Conservation (phyloP, 2,797 vertebrate species). For the Pipistrellus kuhlii region DNA sequence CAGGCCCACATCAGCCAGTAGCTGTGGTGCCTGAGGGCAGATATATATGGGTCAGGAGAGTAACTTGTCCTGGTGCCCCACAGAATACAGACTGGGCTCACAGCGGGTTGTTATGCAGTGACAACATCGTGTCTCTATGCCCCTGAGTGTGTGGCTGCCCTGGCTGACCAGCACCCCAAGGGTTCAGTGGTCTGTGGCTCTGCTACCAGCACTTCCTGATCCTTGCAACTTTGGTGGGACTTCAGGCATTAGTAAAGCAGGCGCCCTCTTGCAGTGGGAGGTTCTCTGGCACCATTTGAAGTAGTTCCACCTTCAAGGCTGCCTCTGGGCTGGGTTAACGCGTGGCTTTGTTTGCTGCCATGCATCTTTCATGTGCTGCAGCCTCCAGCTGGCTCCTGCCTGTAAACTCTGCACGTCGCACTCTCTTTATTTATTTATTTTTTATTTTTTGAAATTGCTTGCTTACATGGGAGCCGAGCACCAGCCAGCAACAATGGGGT, state of each 20-base stretch:
- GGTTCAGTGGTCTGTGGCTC: neutral
- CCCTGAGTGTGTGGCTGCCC: neutral
- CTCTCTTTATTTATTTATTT: conserved; percentile 78
- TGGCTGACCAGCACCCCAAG: neutral
- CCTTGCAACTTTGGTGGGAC: neutral
- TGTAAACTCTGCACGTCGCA: conserved; percentile 74
- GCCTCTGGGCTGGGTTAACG: neutral
- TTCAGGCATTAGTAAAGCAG: neutral
- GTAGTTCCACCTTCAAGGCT: neutral
- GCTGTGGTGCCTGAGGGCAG: neutral
- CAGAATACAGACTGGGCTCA: neutral
- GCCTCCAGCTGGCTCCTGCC: conserved; percentile 85
- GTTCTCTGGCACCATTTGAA: too few relatives aligned
- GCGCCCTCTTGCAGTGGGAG: rapidly evolving
- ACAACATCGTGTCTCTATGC: neutral
- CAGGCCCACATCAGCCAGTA: neutral
- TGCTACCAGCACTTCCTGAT: neutral
- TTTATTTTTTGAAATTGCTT: conserved; percentile 75
- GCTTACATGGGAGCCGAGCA: conserved; percentile 46
- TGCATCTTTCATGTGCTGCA: conserved; percentile 81
- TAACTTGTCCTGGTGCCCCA: neutral
- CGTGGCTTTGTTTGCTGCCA: conserved; percentile 75
- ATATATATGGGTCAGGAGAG: neutral
- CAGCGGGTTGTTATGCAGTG: rapidly evolving
- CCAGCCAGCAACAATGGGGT: conserved; percentile 66